These are phyloP conservation scores for Mesitornis unicolor DNA, from an alignment of 2,113 vertebrate genomes.

Conservation along the genomic window DNA sequence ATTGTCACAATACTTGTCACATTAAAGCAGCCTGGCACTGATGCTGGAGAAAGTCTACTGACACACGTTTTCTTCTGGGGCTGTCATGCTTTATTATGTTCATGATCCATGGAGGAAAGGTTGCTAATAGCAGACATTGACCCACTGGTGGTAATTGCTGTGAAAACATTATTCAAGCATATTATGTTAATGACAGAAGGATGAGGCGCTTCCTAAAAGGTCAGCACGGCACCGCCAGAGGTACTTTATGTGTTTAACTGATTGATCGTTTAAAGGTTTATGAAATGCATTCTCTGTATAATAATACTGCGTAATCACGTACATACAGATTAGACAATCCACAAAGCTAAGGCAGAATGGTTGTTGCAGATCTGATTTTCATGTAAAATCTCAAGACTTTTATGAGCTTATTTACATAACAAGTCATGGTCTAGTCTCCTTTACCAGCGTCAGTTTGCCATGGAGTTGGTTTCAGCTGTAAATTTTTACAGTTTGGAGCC, in stretches of 20 bases:
- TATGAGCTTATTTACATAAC: conserved; percentile 52
- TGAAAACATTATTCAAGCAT: conserved; percentile 14
- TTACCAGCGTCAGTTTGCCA: background rate
- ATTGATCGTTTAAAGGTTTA: conserved; percentile 41
- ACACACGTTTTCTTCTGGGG: background rate
- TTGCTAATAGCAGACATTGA: conserved; percentile 32
- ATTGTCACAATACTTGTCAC: background rate
- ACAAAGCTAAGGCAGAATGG: background rate
- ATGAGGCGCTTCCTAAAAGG: background rate
- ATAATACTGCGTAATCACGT: background rate
- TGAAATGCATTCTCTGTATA: background rate
- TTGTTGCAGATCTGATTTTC: background rate
- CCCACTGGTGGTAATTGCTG: conserved; percentile 24
- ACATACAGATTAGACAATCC: conserved; percentile 2
- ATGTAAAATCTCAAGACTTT: background rate
- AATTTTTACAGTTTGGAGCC: conserved; percentile 7
- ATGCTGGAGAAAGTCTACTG: background rate
- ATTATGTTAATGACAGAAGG: conserved; percentile 22
- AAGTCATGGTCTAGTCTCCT: conserved; percentile 36
- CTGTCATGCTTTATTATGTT: background rate
- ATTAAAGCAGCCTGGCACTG: background rate
- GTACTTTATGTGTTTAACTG: conserved; percentile 44
- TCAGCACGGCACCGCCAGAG: background rate
- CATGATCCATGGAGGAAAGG: conserved; percentile 8
- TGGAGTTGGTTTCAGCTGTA: background rate